Evolutionary conservation across 2,888 invertebrate genomes (phyloP).

Genomic region (Andrena dorsata): DNA sequence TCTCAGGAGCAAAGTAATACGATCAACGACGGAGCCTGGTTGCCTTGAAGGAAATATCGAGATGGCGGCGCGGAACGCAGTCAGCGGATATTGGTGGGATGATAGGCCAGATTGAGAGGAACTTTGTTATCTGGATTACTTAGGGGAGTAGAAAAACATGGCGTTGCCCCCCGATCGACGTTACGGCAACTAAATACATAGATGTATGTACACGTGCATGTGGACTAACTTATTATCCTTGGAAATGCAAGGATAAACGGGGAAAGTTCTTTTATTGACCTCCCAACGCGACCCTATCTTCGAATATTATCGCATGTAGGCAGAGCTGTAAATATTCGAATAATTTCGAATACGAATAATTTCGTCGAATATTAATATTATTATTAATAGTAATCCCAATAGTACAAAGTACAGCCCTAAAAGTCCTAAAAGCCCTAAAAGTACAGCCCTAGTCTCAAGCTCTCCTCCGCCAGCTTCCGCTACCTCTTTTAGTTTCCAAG

Average conservation of each 20-base stretch:
- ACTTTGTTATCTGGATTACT: slow-evolving; percentile 75
- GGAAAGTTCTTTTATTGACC: slow-evolving; percentile 18
- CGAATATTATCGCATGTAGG: slow-evolving; percentile 25
- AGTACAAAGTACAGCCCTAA: too few relatives aligned
- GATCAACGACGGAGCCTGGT: slow-evolving; percentile 62
- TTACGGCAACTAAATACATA: slow-evolving; percentile 40
- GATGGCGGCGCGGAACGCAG: slow-evolving; percentile 58
- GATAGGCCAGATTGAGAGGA: slow-evolving; percentile 74
- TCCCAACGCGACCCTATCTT: slow-evolving; percentile 24
- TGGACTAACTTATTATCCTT: slow-evolving; percentile 23
- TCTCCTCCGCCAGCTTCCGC: too few relatives aligned
- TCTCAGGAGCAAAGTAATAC: slow-evolving; percentile 61
- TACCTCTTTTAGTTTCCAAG: too few relatives aligned
- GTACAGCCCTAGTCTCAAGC: too few relatives aligned
- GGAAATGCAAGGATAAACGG: slow-evolving; percentile 47
- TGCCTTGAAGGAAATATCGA: slow-evolving; percentile 66
- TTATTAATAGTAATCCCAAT: too few relatives aligned
- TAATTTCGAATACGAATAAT: too few relatives aligned
- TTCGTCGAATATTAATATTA: too few relatives aligned
- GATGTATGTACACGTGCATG: not conserved
- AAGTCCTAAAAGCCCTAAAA: too few relatives aligned
- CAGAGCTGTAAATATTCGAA: too few relatives aligned
- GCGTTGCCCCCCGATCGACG: slow-evolving; percentile 64
- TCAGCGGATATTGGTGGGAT: slow-evolving; percentile 71
- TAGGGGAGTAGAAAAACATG: slow-evolving; percentile 70